Percentiles rank a stretch among this genome's conserved stretches.
phyloP scores from a whole-genome alignment of 2,113 vertebrate genomes.

The Lagopus leucura region DNA sequence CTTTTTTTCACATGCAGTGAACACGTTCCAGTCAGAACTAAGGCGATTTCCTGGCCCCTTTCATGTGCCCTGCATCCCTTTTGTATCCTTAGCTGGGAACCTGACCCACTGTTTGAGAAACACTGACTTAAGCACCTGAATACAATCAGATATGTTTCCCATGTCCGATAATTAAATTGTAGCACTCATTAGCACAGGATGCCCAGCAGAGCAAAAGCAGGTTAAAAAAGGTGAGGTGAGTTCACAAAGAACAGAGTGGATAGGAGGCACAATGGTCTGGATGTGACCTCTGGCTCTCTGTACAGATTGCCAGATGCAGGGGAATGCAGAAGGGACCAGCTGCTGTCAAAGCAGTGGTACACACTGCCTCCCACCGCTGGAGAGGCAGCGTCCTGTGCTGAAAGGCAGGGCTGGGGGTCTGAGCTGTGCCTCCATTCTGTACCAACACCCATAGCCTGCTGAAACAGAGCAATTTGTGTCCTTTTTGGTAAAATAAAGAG shows the following conservation, averaged over 20 bases:
- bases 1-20: neutral
- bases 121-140: conserved; percentile 16
- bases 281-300: neutral
- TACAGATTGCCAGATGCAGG: neutral
- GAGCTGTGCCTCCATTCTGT: neutral
- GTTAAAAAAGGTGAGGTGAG: neutral
- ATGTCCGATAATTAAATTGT: conserved; percentile 41
- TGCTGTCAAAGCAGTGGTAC: neutral
- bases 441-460: neutral
- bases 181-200: conserved; percentile 21
- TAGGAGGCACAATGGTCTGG: neutral
- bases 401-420: neutral
- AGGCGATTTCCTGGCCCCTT: neutral
- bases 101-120: neutral
- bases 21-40: conserved; percentile 7
- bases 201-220: conserved; percentile 2
- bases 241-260: neutral
- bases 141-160: conserved; percentile 1
- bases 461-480: neutral
- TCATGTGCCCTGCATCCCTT: neutral
- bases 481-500: neutral
- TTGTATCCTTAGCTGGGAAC: neutral
- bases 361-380: neutral
- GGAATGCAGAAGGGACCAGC: neutral
- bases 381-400: neutral